Conservation (phyloP, 2,113 vertebrate genomes). For the Carollia perspicillata region DNA sequence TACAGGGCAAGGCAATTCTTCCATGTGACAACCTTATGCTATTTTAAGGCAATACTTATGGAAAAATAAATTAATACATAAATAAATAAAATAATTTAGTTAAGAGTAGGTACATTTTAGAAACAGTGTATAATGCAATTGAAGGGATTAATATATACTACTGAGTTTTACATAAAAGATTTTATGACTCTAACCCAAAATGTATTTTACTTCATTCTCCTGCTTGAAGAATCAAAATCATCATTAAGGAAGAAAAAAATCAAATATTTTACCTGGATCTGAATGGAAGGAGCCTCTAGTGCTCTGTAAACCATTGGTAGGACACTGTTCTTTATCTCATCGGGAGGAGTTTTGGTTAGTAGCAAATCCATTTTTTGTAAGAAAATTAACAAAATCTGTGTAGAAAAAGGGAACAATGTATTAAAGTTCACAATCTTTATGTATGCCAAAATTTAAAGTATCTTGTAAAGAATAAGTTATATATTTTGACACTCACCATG, state of each 20-base stretch:
- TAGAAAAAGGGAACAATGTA: constrained; percentile 47
- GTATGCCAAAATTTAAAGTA: constrained; percentile 54
- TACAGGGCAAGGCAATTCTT: not conserved
- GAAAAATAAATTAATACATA: not conserved
- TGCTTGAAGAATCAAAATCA: constrained; percentile 5
- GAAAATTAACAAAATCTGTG: constrained; percentile 97
- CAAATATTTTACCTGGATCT: constrained; percentile 92
- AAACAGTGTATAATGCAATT: not conserved
- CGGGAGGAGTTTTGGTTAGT: constrained; percentile 95
- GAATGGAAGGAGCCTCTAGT: constrained; percentile 95
- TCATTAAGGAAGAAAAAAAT: not conserved
- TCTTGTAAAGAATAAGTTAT: constrained; percentile 73
- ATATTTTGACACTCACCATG: constrained; percentile 92
- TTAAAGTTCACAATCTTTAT: constrained; percentile 32
- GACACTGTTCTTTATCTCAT: constrained; percentile 96
- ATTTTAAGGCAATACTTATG: not conserved
- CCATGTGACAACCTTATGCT: not conserved
- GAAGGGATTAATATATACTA: not conserved
- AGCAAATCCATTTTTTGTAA: constrained; percentile 99
- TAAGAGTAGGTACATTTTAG: not conserved
- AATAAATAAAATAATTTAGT: not conserved
- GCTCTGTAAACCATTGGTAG: constrained; percentile 98
- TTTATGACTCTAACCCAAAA: not conserved
- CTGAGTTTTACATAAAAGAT: not conserved
- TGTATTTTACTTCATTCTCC: not conserved